Conservation (phyloP, 2,113 vertebrate genomes). For the Leptodactylus fuscus region DNA sequence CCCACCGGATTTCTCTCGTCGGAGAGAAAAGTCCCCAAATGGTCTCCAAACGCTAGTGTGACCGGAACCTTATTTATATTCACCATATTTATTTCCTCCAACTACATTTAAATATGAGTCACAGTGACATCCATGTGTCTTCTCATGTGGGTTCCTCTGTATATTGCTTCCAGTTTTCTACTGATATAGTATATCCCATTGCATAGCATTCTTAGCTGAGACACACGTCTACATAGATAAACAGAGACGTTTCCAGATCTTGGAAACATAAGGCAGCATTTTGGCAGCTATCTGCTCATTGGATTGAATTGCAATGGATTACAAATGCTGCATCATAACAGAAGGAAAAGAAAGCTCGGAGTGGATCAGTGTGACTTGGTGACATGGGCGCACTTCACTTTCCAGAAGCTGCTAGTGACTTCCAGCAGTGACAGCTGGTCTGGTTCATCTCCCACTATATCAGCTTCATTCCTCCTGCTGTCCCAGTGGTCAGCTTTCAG, state of each 20-base stretch:
- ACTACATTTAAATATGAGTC: no score
- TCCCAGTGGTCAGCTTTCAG: slow-evolving; percentile 45
- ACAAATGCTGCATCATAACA: background rate
- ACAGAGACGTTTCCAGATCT: background rate
- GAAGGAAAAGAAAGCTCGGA: background rate
- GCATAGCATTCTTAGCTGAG: no score
- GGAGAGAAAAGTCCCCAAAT: no score
- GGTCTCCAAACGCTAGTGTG: no score
- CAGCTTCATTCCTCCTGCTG: slow-evolving; percentile 3
- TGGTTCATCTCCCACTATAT: slow-evolving; percentile 53
- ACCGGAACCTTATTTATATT: no score
- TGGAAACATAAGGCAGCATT: background rate
- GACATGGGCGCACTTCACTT: slow-evolving; percentile 24
- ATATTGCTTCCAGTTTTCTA: no score
- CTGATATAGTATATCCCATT: no score
- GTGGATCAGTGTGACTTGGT: slow-evolving; percentile 9
- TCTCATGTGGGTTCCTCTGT: no score
- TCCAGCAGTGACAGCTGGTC: slow-evolving; percentile 57
- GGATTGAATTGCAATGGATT: background rate
- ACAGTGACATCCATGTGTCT: no score
- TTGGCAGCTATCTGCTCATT: background rate
- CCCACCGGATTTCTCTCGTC: no score
- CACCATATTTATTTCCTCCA: no score
- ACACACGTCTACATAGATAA: no score
- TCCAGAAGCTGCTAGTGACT: slow-evolving; percentile 56